These are phyloP conservation scores for Xenentodon cancila DNA, from an alignment of 2,797 vertebrate genomes.

Conservation along the genomic window DNA sequence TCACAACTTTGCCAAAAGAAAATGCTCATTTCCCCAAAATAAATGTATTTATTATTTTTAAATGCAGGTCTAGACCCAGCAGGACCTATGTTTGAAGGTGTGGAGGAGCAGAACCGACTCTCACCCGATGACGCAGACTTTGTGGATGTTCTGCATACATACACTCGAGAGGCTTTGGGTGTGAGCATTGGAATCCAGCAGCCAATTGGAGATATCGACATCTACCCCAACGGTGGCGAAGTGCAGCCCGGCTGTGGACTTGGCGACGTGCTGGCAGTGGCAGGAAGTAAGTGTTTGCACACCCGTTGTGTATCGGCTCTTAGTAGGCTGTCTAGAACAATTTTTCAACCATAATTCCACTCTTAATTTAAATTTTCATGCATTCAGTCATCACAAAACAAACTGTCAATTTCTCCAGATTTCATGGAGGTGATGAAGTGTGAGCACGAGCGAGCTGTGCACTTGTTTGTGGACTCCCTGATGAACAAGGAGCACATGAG, in stretches of 20 bases:
- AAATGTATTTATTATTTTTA: too few relatives aligned
- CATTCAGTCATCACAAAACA: neutral
- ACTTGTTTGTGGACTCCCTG: conserved; percentile 95
- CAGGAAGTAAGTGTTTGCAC: conserved; percentile 80
- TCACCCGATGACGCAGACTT: conserved; percentile 95
- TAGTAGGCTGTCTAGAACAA: neutral
- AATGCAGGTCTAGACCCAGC: conserved; percentile 92
- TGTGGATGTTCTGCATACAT: conserved; percentile 96
- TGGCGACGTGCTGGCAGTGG: conserved; percentile 85
- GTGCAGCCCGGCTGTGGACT: conserved; percentile 93
- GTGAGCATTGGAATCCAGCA: conserved; percentile 97
- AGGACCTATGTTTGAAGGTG: conserved; percentile 95
- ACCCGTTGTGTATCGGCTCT: neutral
- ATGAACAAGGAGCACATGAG: conserved; percentile 92
- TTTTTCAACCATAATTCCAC: too few relatives aligned
- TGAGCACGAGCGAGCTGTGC: conserved; percentile 92
- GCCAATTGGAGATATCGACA: conserved; percentile 93
- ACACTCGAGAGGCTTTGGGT: conserved; percentile 89
- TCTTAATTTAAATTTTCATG: too few relatives aligned
- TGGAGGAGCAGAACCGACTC: conserved; percentile 85
- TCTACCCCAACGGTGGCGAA: conserved; percentile 96
- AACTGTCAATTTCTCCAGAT: conserved; percentile 69
- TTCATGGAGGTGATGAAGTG: conserved; percentile 90
- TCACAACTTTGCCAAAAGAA: neutral
- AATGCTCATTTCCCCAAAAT: neutral